Evolutionary conservation across 2,113 vertebrate genomes (phyloP).

Genomic region (Gallinago media): DNA sequence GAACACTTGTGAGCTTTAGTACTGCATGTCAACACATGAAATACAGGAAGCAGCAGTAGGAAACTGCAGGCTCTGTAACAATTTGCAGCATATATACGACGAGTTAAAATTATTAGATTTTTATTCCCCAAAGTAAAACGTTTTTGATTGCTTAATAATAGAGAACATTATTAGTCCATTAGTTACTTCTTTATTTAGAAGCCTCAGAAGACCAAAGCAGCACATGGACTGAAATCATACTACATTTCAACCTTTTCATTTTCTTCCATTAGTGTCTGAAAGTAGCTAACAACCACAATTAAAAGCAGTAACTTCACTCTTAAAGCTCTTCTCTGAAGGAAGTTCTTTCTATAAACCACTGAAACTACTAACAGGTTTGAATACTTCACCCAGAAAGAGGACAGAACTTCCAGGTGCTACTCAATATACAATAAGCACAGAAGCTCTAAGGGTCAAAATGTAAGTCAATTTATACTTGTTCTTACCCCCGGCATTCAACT

Average conservation of each 20-base stretch:
- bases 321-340: not conserved
- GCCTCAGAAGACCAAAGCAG: constrained; percentile 48
- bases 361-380: not conserved
- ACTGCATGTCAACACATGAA: not conserved
- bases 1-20: not conserved
- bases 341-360: not conserved
- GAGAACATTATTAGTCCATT: constrained; percentile 68
- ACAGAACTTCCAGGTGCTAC: not conserved
- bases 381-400: not conserved
- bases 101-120: constrained; percentile 58
- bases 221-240: not conserved
- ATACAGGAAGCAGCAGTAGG: constrained; percentile 31
- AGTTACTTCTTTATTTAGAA: constrained; percentile 55
- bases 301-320: constrained; percentile 6
- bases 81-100: constrained; percentile 23
- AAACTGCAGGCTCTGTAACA: constrained; percentile 36
- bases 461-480: not conserved
- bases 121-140: constrained; percentile 54
- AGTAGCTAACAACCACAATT: constrained; percentile 27
- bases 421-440: not conserved
- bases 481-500: not conserved
- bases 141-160: constrained; percentile 66
- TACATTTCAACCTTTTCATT: constrained; percentile 48
- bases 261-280: constrained; percentile 31
- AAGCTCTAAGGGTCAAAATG: not conserved